A percentile compares a stretch with the other conserved stretches of the same genome.
Conservation (phyloP, 2,797 vertebrate genomes). For the Corythornis leucogaster region DNA sequence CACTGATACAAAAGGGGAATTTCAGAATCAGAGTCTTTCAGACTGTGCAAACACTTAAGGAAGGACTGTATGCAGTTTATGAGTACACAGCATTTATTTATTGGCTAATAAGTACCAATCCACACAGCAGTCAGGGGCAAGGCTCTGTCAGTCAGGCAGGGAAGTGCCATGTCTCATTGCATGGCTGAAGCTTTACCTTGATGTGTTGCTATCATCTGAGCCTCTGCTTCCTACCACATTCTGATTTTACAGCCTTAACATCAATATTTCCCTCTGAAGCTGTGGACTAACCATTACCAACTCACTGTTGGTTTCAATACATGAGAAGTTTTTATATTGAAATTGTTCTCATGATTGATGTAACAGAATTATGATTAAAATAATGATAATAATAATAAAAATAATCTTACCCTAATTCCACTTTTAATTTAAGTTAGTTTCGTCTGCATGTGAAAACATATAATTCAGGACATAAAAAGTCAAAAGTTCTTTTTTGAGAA, state of each 20-base stretch:
- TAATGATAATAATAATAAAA: background rate
- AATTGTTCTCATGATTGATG: background rate
- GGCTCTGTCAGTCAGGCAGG: background rate
- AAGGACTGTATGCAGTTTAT: background rate
- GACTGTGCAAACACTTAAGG: background rate
- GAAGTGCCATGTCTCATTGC: background rate
- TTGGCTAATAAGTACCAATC: background rate
- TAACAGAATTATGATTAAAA: background rate
- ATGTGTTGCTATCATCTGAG: background rate
- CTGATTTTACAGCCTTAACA: background rate
- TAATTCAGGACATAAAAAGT: constrained; percentile 24
- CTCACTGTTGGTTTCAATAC: too few relatives aligned
- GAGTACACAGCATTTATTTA: background rate
- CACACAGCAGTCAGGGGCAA: accelerated
- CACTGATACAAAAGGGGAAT: background rate
- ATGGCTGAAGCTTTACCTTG: background rate
- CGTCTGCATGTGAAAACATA: background rate
- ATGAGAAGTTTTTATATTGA: background rate
- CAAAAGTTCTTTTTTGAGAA: background rate
- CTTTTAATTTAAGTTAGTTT: background rate
- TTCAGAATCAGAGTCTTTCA: background rate
- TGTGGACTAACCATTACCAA: background rate
- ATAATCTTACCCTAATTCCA: background rate
- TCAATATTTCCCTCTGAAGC: background rate
- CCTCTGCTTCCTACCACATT: background rate